phyloP scores from a whole-genome alignment of 2,797 vertebrate genomes.

The Phyllotis vaccarum region DNA sequence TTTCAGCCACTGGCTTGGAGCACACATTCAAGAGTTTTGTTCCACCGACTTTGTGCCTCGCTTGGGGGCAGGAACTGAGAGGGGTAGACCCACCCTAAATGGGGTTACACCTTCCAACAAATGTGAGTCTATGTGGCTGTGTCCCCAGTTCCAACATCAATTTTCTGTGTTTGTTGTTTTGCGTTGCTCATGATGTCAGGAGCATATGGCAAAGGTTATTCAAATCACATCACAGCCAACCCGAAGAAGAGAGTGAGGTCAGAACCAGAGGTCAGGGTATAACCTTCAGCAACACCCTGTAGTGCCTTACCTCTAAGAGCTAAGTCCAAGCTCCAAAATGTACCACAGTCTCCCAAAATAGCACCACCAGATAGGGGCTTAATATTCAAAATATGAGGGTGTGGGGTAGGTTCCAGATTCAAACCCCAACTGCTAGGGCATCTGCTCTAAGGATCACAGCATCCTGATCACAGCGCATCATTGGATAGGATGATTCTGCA shows the following conservation, averaged over 20 bases:
- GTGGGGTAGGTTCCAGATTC: not conserved
- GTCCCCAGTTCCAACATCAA: no score
- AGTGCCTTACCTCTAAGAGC: not conserved
- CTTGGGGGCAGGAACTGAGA: not conserved
- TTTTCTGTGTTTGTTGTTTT: not conserved
- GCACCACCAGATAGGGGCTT: not conserved
- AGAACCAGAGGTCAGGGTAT: not conserved
- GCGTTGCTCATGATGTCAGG: no score
- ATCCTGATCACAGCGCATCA: not conserved
- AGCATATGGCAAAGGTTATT: not conserved
- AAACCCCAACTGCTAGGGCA: not conserved
- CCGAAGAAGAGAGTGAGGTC: not conserved
- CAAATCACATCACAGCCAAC: not conserved
- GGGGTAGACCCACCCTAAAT: not conserved
- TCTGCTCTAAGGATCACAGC: not conserved
- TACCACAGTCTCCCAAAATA: not conserved
- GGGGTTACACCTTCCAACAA: not conserved
- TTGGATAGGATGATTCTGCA: not conserved
- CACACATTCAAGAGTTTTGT: not conserved
- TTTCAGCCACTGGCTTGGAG: not conserved
- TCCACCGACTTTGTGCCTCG: not conserved
- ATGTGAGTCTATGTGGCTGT: not conserved
- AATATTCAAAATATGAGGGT: not conserved
- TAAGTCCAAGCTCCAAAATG: not conserved
- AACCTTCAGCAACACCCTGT: not conserved